These are phyloP conservation scores for Crossoptilon crossoptilon DNA, from an alignment of 2,797 vertebrate species.

Conservation along the genomic window DNA sequence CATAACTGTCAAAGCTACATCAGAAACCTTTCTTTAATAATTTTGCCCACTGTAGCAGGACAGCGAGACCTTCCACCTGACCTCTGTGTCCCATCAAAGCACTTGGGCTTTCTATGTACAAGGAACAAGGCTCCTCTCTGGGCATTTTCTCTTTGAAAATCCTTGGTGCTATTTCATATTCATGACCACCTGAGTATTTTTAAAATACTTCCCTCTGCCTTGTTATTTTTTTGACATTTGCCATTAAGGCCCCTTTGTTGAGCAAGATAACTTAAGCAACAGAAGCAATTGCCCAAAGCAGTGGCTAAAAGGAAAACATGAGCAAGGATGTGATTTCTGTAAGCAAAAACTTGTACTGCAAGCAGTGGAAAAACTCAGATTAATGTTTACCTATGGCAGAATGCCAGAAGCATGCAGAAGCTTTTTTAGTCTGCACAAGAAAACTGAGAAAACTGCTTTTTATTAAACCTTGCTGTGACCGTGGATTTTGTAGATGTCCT, in stretches of 20 bases:
- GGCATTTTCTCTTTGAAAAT: not conserved
- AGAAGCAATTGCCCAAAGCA: not conserved
- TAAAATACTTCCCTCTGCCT: not conserved
- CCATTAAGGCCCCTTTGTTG: not conserved
- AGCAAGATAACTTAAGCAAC: conserved; percentile 17
- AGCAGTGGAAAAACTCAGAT: not conserved
- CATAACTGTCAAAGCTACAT: not conserved
- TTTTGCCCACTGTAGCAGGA: not conserved
- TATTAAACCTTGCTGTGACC: not conserved
- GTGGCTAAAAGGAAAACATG: not conserved
- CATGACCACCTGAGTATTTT: not conserved
- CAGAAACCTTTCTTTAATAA: conserved; percentile 3
- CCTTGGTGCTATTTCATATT: not conserved
- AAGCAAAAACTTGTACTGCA: not conserved
- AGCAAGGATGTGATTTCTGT: not conserved
- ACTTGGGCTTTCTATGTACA: not conserved
- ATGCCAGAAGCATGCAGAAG: not conserved
- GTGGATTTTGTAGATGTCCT: not conserved
- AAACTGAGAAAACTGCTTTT: not conserved
- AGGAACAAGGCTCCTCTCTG: not conserved
- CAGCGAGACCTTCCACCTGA: not conserved
- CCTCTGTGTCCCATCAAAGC: not conserved
- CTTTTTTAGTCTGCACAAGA: not conserved
- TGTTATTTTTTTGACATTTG: not conserved
- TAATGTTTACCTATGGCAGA: conserved; percentile 6